Evolutionary conservation across 1,140 invertebrate genomes (phyloP), one percentile per base, ranked within the genome.

Genomic region (Venustaconcha ellipsiformis): DNA sequence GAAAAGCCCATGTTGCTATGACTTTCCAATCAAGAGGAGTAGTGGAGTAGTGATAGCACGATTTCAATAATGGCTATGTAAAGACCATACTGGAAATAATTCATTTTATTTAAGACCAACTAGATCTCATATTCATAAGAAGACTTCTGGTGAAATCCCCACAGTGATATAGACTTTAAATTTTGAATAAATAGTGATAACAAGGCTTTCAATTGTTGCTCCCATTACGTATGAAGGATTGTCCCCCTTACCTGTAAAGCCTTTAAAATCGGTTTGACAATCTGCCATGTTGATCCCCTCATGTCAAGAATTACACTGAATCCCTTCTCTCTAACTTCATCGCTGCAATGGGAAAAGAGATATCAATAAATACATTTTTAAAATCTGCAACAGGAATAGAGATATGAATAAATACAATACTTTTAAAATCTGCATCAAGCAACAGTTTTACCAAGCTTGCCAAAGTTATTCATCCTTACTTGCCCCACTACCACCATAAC

Each of bases 241-340:
- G 20, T 18, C 59, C 17, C 56, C 78, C 78, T 60, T 70, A 90
- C 91, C 86, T 92, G 96, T 79, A 99, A 92, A 82, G 97, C 96
- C 93, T 99, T 99, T 65, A 99, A 91, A 83, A 99, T 97, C 64
- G 97, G 96, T 91, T 99, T 99, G 30, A 99, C 96, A 76, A 95
- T 96, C 83, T 95, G 95, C 95, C 97, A 99, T 74, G 97, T 97
- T 71, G 95, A 94, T 62, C 93, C 92, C 67, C 88, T 73, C 96
- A 99, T 99, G 91, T 99, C 98, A 86, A 99, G 94, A 75, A 99
- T 93, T 64, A 98, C 94, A 57, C 96, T 96, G 91, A 99, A 98
- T 64, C 97, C 95, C 81, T 95, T 92, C 67, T 96, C 94, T 88
- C 94, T 93, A 18, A 94, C 94, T 88, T 97, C 95, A 88, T 98